phyloP scores from a whole-genome alignment of 1,140 invertebrate species.

The Apis florea region DNA sequence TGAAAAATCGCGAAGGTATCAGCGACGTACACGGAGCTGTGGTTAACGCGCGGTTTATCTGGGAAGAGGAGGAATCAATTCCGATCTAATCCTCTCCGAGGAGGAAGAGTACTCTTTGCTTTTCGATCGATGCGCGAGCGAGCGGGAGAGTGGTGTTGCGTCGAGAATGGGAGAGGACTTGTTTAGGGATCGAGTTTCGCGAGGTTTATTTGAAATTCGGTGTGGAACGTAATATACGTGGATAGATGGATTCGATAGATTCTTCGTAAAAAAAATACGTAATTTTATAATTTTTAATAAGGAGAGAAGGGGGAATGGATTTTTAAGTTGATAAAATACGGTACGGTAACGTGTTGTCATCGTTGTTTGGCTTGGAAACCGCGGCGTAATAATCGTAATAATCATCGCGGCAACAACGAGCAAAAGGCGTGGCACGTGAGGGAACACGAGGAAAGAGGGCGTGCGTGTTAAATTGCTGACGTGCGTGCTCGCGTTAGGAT shows the following conservation, averaged over 20 bases:
- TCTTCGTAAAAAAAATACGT: too few species aligned
- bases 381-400: constrained; percentile 22
- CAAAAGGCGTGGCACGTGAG: constrained; percentile 17
- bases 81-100: neutral
- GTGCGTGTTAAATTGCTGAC: constrained; percentile 13
- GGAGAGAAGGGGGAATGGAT: too few species aligned
- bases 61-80: constrained; percentile 18
- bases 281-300: too few species aligned
- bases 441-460: neutral
- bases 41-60: constrained; percentile 27
- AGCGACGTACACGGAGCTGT: neutral
- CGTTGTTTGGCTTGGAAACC: neutral
- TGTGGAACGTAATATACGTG: too few species aligned
- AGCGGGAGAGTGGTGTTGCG: neutral
- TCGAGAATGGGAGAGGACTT: neutral
- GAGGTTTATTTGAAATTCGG: too few species aligned
- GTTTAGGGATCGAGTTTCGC: neutral
- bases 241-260: too few species aligned
- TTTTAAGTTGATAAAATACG: too few species aligned
- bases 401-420: constrained; percentile 21
- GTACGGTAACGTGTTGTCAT: neutral
- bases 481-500: constrained; percentile 10
- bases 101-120: neutral
- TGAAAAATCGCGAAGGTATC: constrained; percentile 16
- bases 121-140: neutral